Conservation (phyloP, 2,113 vertebrate species). For the Apteryx owenii region DNA sequence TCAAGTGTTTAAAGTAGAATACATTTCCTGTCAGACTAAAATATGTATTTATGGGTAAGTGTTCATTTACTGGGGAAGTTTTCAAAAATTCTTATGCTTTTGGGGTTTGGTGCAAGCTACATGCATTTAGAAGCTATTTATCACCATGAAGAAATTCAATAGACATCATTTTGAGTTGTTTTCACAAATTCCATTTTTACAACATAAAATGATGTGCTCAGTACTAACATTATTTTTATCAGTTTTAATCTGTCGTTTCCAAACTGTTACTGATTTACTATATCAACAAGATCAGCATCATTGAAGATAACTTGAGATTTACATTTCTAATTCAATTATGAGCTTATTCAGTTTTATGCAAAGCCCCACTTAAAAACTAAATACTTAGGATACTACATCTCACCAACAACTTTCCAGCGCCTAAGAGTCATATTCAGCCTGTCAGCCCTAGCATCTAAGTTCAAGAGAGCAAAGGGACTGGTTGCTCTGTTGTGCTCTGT, state of each 20-base stretch:
- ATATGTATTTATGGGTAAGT: background rate
- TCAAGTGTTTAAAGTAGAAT: background rate
- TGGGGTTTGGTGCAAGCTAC: background rate
- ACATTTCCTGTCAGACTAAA: background rate
- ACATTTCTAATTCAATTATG: background rate
- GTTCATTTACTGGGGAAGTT: background rate
- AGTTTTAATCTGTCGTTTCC: constrained; percentile 22
- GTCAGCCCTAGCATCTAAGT: background rate
- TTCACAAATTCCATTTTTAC: constrained; percentile 41
- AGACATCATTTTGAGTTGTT: background rate
- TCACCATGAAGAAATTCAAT: background rate
- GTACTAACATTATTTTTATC: constrained; percentile 51
- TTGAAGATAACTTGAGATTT: background rate
- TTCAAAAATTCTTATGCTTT: background rate
- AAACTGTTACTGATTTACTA: background rate
- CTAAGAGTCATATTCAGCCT: background rate
- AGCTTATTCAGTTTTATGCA: background rate
- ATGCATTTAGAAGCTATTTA: background rate
- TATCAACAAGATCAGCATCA: background rate
- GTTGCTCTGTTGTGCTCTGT: background rate
- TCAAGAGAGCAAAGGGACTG: background rate
- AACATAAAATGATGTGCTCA: background rate
- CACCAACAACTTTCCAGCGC: background rate
- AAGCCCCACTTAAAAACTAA: background rate
- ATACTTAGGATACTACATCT: background rate